phyloP scores from a whole-genome alignment of 2,888 invertebrate genomes.

The Mythimna impura region DNA sequence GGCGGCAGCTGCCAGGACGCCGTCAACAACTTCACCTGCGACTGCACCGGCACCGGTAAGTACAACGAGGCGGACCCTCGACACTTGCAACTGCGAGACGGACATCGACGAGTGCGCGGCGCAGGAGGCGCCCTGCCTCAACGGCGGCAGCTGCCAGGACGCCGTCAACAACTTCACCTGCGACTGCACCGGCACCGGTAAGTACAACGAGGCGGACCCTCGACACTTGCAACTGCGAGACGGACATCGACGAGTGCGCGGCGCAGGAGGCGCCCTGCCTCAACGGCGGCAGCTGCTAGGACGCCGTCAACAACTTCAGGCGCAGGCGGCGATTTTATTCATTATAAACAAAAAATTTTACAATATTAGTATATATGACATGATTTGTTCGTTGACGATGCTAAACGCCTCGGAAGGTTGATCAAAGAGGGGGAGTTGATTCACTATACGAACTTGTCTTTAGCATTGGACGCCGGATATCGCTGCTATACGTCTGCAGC shows the following conservation, averaged over 20 bases:
- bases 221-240: slow-evolving; percentile 90
- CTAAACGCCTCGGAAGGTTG: background rate
- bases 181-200: slow-evolving; percentile 92
- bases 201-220: too few species aligned
- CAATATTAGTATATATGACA: too few species aligned
- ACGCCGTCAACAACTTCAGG: slow-evolving; percentile 47
- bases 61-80: too few species aligned
- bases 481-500: background rate
- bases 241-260: slow-evolving; percentile 94
- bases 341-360: too few species aligned
- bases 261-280: slow-evolving; percentile 91
- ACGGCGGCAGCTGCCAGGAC: slow-evolving; percentile 94
- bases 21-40: slow-evolving; percentile 94
- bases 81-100: slow-evolving; percentile 91
- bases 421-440: background rate
- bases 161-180: slow-evolving; percentile 94
- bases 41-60: slow-evolving; percentile 92
- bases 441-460: background rate
- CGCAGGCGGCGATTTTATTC: slow-evolving; percentile 78
- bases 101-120: slow-evolving; percentile 94
- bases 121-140: slow-evolving; percentile 91
- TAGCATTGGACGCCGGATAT: background rate
- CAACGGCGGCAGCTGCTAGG: slow-evolving; percentile 93
- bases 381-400: background rate
- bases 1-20: slow-evolving; percentile 94